These are phyloP conservation scores for Meganola albula DNA, from an alignment of 2,888 invertebrate species.

Conservation along the genomic window DNA sequence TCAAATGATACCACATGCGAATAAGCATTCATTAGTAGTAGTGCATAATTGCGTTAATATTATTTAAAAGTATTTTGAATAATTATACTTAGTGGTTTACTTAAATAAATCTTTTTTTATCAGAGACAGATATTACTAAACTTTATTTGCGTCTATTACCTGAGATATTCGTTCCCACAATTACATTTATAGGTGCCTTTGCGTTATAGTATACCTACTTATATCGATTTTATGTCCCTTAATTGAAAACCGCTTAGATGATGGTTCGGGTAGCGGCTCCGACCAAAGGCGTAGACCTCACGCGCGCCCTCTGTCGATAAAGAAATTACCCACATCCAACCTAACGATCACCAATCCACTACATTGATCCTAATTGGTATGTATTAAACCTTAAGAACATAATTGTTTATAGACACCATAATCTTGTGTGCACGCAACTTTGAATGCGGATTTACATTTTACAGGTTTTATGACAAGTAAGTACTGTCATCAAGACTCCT, in stretches of 20 bases:
- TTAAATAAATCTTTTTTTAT: too few species aligned
- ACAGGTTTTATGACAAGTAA: too few species aligned
- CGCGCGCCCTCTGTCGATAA: constrained; percentile 54
- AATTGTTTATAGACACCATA: too few species aligned
- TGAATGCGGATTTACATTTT: too few species aligned
- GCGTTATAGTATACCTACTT: constrained; percentile 23
- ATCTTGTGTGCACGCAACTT: too few species aligned
- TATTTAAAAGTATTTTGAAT: too few species aligned
- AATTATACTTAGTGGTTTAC: too few species aligned
- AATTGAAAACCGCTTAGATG: constrained; percentile 32
- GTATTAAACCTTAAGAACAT: constrained; percentile 30
- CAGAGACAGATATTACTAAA: too few species aligned
- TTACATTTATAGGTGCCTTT: constrained; percentile 16
- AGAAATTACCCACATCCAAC: constrained; percentile 61
- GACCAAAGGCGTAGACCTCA: constrained; percentile 54
- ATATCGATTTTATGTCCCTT: constrained; percentile 31
- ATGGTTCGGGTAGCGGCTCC: constrained; percentile 33
- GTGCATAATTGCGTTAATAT: too few species aligned
- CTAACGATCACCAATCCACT: constrained; percentile 50
- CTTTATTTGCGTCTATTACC: constrained; percentile 8
- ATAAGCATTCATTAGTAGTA: too few species aligned
- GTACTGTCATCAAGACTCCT: too few species aligned
- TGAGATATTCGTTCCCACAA: constrained; percentile 15
- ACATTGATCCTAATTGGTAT: constrained; percentile 46
- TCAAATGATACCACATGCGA: too few species aligned